Evolutionary conservation across 2,113 vertebrate genomes (phyloP), one percentile per base, ranked within the genome.

Genomic region (Marcusenius ussheri): DNA sequence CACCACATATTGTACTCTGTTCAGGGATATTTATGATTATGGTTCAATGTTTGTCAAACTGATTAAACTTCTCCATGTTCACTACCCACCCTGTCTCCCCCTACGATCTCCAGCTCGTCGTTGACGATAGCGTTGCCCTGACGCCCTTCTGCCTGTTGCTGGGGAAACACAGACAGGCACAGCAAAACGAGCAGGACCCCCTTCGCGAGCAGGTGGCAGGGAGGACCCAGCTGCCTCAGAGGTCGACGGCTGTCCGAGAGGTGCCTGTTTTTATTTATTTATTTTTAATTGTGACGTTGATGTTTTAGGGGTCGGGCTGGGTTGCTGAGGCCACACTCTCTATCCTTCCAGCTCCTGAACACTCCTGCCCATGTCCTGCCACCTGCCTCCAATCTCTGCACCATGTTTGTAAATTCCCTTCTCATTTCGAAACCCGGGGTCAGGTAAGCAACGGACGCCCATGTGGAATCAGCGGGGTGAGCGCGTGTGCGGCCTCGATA

Each of bases 321-420:
- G 9, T 47, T 15, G 31, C 24, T 86, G n/a, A 49, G 10, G 46
- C 10, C 11, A 24, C 45, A 21, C 35, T 42, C 31, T 91, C 45
- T 85, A 90, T 0, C 56, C 56, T 51, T 83, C 24, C 91, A 99
- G 98, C 96, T 99, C 1, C 95, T 99, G 92, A 96, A 97, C 91
- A 98, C 97, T 13, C 97, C 98, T 2, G 97, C 98, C n/a, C 98
- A 99, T 0, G 97, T 99, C 19, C 92, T 99, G 83, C 98, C 98
- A 0, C 95, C 98, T 0, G 96, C 98, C 50, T 95, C 97, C n/a
- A 96, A 97, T 91, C 96, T 99, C 21, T 99, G 98, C 89, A 96
- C 97, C 49, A 93, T 98, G 95, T 98, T 99, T 92, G 91, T 98
- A 3, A 95, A 96, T 90, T 99, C 98, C 0, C 74, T 99, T 91